phyloP scores from a whole-genome alignment of 2,113 vertebrate genomes.

The Bubo bubo region DNA sequence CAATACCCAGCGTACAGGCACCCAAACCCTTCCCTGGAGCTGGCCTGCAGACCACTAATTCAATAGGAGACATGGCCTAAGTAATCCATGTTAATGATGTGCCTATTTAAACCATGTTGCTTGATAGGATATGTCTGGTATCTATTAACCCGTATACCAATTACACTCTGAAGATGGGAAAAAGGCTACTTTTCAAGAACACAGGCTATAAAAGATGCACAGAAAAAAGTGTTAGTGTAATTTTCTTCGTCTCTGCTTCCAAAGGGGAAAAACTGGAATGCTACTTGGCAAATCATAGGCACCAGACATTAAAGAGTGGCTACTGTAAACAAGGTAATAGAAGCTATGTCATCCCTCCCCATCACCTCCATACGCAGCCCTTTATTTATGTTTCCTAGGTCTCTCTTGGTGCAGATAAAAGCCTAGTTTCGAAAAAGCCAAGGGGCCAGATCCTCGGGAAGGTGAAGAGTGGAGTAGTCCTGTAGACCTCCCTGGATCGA shows the following conservation, averaged over 20 bases:
- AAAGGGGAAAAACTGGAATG: not conserved
- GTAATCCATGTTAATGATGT: constrained; percentile 18
- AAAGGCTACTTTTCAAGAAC: not conserved
- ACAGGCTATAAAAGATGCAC: not conserved
- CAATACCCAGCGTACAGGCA: not conserved
- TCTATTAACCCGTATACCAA: not conserved
- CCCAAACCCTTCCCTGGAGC: constrained; percentile 6
- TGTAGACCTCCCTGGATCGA: not conserved
- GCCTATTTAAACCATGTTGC: constrained; percentile 57
- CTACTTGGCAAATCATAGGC: not conserved
- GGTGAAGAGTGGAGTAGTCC: not conserved
- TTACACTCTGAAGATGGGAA: not conserved
- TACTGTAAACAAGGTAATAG: not conserved
- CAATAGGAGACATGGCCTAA: not conserved
- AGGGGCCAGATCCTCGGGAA: not conserved
- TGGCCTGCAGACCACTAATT: constrained; percentile 37
- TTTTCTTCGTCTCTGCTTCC: not conserved
- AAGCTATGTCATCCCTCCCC: not conserved
- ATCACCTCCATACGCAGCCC: not conserved
- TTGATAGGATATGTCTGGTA: constrained; percentile 43
- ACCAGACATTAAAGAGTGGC: not conserved
- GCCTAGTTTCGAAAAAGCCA: not conserved
- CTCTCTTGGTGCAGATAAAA: not conserved
- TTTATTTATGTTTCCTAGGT: not conserved
- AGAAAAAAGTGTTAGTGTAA: not conserved